phyloP scores from a whole-genome alignment of 1,140 invertebrate species.

The Microplitis mediator region DNA sequence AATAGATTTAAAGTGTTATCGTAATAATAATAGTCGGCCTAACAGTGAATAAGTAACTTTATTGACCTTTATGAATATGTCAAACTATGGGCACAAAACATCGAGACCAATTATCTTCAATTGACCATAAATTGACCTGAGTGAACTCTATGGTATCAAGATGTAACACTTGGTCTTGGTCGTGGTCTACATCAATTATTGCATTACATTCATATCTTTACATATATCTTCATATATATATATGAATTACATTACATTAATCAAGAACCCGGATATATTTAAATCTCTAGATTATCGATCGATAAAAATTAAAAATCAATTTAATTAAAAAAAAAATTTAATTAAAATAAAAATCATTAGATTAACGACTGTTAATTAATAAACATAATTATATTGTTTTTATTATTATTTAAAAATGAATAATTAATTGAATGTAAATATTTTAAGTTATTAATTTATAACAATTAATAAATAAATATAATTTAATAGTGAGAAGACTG shows the following conservation, averaged over 20 bases:
- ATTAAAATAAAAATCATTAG: too few relatives aligned
- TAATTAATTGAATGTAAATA: not conserved
- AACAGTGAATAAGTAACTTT: not conserved
- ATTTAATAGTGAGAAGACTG: not conserved
- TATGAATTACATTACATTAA: not conserved
- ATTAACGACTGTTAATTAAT: too few relatives aligned
- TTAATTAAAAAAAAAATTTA: too few relatives aligned
- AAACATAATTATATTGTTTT: too few relatives aligned
- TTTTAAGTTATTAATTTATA: not conserved
- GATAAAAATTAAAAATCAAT: too few relatives aligned
- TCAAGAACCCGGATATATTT: too few relatives aligned
- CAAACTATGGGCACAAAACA: constrained; percentile 8
- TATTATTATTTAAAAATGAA: not conserved
- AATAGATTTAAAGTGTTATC: not conserved
- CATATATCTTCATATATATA: not conserved
- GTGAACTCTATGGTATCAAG: constrained; percentile 18
- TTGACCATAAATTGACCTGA: constrained; percentile 29
- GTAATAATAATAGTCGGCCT: not conserved
- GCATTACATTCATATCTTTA: not conserved
- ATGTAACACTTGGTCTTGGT: constrained; percentile 1
- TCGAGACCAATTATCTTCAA: constrained; percentile 23
- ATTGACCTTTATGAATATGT: constrained; percentile 3
- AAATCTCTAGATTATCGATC: too few relatives aligned
- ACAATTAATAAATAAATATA: not conserved
- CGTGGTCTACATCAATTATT: constrained; percentile 4